These are phyloP conservation scores for Cacajao melanocephalus DNA, from an alignment of 2,797 vertebrate genomes.

Conservation along the genomic window DNA sequence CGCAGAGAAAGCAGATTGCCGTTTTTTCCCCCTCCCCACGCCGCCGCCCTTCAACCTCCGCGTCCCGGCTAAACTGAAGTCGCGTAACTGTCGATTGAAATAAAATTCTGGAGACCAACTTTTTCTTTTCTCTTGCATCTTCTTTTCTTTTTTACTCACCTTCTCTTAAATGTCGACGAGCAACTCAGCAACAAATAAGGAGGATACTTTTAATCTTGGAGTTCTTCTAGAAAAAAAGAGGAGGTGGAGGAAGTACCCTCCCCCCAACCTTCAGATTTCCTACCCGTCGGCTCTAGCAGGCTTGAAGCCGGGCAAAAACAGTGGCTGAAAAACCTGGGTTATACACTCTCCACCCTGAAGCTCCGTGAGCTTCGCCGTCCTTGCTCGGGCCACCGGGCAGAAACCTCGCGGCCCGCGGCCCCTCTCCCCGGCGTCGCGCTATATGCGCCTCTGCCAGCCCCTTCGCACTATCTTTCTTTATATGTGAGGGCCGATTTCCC, in stretches of 20 bases:
- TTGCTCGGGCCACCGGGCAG: background rate
- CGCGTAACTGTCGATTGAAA: constrained; percentile 76
- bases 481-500: constrained; percentile 89
- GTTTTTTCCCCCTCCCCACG: background rate
- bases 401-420: background rate
- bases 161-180: constrained; percentile 83
- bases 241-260: constrained; percentile 61
- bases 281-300: constrained; percentile 73
- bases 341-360: constrained; percentile 80
- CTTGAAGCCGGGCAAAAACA: constrained; percentile 81
- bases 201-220: constrained; percentile 83
- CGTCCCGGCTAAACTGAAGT: constrained; percentile 72
- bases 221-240: constrained; percentile 79
- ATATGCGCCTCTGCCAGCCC: constrained; percentile 85
- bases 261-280: constrained; percentile 46
- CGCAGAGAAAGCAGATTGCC: constrained; percentile 54
- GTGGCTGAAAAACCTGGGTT: constrained; percentile 80
- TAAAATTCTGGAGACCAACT: constrained; percentile 72
- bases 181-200: constrained; percentile 86
- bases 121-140: constrained; percentile 59
- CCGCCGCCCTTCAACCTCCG: background rate
- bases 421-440: constrained; percentile 88
- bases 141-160: constrained; percentile 83
- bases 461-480: constrained; percentile 89
- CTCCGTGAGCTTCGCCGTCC: background rate